Evolutionary conservation across 2,888 invertebrate genomes (phyloP).

Genomic region (Drosophila tanythrix): DNA sequence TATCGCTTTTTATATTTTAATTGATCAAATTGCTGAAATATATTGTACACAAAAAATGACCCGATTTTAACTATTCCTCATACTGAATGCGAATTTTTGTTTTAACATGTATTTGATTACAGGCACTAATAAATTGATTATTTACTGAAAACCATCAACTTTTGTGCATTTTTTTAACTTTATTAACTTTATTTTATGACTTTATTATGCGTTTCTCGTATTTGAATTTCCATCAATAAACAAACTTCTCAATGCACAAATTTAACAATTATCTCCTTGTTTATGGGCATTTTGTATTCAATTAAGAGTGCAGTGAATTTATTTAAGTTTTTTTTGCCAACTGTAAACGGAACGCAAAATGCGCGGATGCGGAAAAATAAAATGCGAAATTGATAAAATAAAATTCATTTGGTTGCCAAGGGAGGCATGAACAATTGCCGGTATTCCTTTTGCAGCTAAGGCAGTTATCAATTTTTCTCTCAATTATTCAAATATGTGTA

Average conservation of each 20-base stretch:
- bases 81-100: background rate
- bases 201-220: background rate
- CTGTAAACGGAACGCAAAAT: conserved; percentile 2
- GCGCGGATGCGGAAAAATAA: background rate
- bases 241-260: conserved; percentile 26
- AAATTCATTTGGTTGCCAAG: conserved; percentile 29
- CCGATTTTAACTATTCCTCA: conserved; percentile 5
- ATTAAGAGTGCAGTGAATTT: conserved; percentile 44
- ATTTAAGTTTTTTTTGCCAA: conserved; percentile 23
- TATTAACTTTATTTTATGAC: background rate
- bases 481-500: conserved; percentile 22
- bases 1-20: conserved; percentile 55
- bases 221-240: background rate
- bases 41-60: conserved; percentile 3
- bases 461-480: conserved; percentile 18
- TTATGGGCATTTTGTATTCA: conserved; percentile 48
- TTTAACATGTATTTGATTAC: conserved; percentile 2
- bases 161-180: background rate
- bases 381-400: conserved; percentile 29
- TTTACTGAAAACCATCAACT: background rate
- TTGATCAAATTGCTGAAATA: conserved; percentile 68
- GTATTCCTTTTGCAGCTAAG: conserved; percentile 30
- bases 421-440: conserved; percentile 25
- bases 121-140: background rate
- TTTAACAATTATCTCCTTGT: conserved; percentile 50